Evolutionary conservation across 1,140 invertebrate species (phyloP).

Genomic region (Coboldia fuscipes): DNA sequence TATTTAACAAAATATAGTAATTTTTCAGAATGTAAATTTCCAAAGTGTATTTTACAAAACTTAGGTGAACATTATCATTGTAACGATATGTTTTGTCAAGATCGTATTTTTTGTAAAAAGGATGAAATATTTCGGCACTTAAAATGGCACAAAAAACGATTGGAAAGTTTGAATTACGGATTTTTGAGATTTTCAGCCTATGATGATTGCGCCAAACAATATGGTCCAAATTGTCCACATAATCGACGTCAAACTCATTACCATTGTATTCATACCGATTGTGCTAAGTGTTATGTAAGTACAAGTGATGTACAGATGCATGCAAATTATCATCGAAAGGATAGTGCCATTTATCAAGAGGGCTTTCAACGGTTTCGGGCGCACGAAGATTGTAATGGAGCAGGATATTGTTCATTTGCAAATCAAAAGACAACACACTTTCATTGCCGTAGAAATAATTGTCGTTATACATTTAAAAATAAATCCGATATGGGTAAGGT

Average conservation of each 20-base stretch:
- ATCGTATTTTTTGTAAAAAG: conserved; percentile 85
- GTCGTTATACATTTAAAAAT: conserved; percentile 94
- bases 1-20: no score
- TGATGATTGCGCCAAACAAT: conserved; percentile 66
- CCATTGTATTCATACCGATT: conserved; percentile 89
- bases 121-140: conserved; percentile 93
- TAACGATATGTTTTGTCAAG: conserved; percentile 57
- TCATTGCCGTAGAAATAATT: conserved; percentile 76
- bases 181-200: conserved; percentile 82
- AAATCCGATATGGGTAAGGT: conserved; percentile 96
- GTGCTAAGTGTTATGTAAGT: conserved; percentile 95
- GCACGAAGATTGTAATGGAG: conserved; percentile 18
- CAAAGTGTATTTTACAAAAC: no score
- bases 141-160: conserved; percentile 97
- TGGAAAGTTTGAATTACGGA: conserved; percentile 88
- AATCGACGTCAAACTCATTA: conserved; percentile 97
- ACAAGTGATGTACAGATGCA: conserved; percentile 99
- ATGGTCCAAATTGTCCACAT: conserved; percentile 56
- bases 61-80: conserved; percentile 87
- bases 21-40: no score
- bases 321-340: conserved; percentile 94
- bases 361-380: conserved; percentile 29
- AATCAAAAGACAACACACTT: conserved; percentile 96
- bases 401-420: conserved; percentile 65
- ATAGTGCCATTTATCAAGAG: conserved; percentile 92